phyloP scores from a whole-genome alignment of 2,113 vertebrate genomes.

The Anhinga anhinga region DNA sequence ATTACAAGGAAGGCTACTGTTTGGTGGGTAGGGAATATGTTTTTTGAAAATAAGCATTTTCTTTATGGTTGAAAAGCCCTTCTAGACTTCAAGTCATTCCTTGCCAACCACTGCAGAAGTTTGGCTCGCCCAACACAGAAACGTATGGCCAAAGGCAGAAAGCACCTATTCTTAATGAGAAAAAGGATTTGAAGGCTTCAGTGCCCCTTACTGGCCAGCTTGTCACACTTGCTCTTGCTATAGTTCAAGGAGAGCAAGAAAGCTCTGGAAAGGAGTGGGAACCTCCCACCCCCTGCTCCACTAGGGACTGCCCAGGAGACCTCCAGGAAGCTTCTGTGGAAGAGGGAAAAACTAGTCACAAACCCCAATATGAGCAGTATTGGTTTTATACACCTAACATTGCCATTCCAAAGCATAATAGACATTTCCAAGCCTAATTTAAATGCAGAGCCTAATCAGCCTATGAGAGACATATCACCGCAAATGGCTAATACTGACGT shows the following conservation, averaged over 20 bases:
- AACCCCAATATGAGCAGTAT: fast-evolving
- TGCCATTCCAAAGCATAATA: neutral
- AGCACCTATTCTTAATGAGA: neutral
- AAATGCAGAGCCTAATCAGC: neutral
- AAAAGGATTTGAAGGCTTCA: neutral
- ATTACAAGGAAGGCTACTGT: neutral
- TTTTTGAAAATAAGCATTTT: neutral
- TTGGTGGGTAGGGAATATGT: neutral
- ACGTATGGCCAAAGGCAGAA: neutral
- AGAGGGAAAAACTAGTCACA: neutral
- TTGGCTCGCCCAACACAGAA: neutral
- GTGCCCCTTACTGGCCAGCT: neutral
- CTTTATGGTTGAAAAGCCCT: neutral
- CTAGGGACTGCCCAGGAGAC: neutral
- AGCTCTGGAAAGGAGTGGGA: neutral
- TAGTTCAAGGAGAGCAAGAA: neutral
- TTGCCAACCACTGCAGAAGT: neutral
- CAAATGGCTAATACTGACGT: neutral
- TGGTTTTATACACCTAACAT: neutral
- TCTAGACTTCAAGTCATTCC: neutral
- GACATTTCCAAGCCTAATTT: neutral
- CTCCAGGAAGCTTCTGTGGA: neutral
- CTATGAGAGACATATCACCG: neutral
- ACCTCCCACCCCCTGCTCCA: neutral
- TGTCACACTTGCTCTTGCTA: neutral